Evolutionary conservation across 1,140 invertebrate species (phyloP).

Genomic region (Sipha flava): DNA sequence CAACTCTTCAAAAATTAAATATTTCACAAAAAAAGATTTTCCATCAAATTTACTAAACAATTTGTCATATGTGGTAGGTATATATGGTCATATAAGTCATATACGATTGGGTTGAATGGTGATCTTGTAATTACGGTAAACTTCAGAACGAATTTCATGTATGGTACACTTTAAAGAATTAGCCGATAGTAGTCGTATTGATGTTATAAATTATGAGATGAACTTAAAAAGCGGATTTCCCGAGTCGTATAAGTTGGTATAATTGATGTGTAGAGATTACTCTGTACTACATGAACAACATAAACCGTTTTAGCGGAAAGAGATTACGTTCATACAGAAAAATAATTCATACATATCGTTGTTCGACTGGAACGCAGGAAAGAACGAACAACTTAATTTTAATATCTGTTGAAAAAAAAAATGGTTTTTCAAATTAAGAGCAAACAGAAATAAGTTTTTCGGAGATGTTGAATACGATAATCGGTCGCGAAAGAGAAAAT

Average conservation of each 20-base stretch:
- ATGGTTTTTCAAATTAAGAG: not conserved
- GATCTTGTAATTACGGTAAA: not conserved
- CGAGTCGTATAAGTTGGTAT: not conserved
- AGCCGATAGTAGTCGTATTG: not conserved
- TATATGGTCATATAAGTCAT: no score
- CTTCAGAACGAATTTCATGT: not conserved
- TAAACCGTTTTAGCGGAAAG: not conserved
- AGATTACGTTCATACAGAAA: not conserved
- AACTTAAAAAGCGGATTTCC: not conserved
- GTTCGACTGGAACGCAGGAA: slow-evolving; percentile 25
- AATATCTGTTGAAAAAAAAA: not conserved
- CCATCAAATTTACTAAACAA: not conserved
- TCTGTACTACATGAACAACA: not conserved
- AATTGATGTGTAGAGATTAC: no score
- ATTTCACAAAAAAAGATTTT: not conserved
- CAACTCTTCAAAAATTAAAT: not conserved
- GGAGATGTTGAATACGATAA: not conserved
- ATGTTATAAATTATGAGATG: not conserved
- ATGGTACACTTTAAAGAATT: not conserved
- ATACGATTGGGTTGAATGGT: no score
- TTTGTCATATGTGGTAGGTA: not conserved
- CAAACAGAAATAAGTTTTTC: not conserved
- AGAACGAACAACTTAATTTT: slow-evolving; percentile 35
- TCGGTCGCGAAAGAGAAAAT: not conserved
- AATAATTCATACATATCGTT: not conserved